Evolutionary conservation across 2,797 vertebrate genomes (phyloP).

Genomic region (Spinus olivaceus): DNA sequence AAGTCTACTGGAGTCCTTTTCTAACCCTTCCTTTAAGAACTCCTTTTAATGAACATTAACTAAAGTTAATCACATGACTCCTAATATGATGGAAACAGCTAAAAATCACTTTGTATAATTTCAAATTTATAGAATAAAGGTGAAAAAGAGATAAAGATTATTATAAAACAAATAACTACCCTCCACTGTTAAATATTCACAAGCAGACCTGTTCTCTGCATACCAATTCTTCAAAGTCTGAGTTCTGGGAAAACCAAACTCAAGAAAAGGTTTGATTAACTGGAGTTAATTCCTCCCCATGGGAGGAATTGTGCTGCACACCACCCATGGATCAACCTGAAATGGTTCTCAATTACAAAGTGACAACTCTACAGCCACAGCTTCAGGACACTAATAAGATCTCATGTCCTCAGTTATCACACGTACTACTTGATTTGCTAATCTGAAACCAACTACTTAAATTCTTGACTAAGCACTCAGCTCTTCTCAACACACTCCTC

Average conservation of each 20-base stretch:
- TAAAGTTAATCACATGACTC: neutral
- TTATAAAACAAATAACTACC: neutral
- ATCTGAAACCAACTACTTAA: neutral
- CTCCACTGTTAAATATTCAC: neutral
- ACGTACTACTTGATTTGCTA: neutral
- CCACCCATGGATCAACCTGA: fast-evolving
- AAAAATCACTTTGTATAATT: neutral
- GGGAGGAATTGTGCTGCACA: neutral
- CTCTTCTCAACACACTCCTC: neutral
- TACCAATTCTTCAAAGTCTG: neutral
- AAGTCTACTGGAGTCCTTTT: neutral
- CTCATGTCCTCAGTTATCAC: neutral
- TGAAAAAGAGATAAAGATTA: fast-evolving
- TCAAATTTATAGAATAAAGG: neutral
- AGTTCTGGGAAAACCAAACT: neutral
- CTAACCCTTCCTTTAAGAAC: neutral
- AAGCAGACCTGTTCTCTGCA: neutral
- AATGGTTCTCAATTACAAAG: neutral
- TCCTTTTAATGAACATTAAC: neutral
- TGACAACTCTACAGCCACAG: neutral
- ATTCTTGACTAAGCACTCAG: neutral
- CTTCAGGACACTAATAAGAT: neutral
- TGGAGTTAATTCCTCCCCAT: neutral
- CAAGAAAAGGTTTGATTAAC: neutral
- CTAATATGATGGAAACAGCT: neutral